A percentile compares a stretch with the other conserved stretches of the same genome.
Evolutionary conservation across 2,797 vertebrate genomes (phyloP).

Genomic region (Tangara arthus): DNA sequence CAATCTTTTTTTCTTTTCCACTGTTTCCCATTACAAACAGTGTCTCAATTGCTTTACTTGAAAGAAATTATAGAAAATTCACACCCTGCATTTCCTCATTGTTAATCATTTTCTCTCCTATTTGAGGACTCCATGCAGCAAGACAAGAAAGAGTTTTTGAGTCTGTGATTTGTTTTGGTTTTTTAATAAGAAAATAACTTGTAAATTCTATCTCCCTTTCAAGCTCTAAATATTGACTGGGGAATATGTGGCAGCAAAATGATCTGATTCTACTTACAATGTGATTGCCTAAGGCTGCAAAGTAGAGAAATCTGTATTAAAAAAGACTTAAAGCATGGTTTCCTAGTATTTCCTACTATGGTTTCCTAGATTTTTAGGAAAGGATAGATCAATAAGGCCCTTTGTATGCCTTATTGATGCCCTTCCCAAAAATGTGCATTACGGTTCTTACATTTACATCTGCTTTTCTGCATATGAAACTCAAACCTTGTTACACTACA

Average conservation of each 20-base stretch:
- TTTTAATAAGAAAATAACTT: neutral
- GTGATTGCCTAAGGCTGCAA: neutral
- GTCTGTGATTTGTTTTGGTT: neutral
- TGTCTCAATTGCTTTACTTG: neutral
- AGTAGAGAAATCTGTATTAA: neutral
- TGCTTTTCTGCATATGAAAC: neutral
- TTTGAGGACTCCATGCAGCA: neutral
- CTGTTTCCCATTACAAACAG: neutral
- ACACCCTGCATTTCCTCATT: neutral
- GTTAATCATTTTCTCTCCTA: neutral
- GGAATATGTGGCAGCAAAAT: neutral
- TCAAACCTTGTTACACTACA: neutral
- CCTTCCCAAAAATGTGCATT: neutral
- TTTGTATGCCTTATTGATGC: neutral
- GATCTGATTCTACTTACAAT: neutral
- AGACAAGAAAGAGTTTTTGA: neutral
- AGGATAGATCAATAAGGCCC: neutral
- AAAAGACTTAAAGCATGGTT: neutral
- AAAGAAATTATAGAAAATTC: neutral
- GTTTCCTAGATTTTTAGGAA: neutral
- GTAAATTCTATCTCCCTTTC: neutral
- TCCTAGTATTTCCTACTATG: neutral
- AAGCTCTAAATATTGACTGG: neutral
- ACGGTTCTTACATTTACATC: neutral
- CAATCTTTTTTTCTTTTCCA: neutral